These are phyloP conservation scores for Cynodonichthys magdalenae DNA, from an alignment of 2,797 vertebrate genomes.

Conservation along the genomic window DNA sequence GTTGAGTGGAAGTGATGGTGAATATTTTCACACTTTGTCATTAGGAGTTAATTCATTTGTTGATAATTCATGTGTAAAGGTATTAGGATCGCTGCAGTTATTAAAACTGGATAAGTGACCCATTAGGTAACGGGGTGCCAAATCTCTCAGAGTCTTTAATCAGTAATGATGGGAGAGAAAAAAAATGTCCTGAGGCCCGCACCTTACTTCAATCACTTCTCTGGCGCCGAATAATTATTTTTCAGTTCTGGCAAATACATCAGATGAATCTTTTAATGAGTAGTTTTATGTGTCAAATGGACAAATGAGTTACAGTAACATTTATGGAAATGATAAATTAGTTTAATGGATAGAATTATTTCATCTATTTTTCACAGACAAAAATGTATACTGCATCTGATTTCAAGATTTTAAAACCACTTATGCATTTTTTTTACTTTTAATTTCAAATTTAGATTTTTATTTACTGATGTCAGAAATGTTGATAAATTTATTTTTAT, in stretches of 20 bases:
- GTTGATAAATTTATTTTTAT: background rate
- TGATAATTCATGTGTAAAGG: constrained; percentile 31
- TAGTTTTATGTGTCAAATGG: no score
- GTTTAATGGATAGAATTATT: no score
- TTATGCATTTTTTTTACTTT: background rate
- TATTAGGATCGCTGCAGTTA: constrained; percentile 12
- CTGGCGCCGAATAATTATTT: background rate
- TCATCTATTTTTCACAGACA: background rate
- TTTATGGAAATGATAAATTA: no score
- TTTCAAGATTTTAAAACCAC: no score
- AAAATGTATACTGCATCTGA: background rate
- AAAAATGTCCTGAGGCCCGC: background rate
- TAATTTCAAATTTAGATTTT: background rate
- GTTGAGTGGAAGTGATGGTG: background rate
- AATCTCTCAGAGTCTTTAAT: background rate
- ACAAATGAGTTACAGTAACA: no score
- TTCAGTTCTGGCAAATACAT: background rate
- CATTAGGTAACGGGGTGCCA: background rate
- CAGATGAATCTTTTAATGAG: background rate
- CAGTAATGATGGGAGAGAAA: constrained; percentile 9
- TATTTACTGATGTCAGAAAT: background rate
- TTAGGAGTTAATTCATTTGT: constrained; percentile 36
- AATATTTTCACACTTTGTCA: constrained; percentile 33
- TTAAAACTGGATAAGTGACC: constrained; percentile 12
- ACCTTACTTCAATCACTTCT: background rate